phyloP scores from a whole-genome alignment of 2,113 vertebrate species.

The Mixornis gularis region DNA sequence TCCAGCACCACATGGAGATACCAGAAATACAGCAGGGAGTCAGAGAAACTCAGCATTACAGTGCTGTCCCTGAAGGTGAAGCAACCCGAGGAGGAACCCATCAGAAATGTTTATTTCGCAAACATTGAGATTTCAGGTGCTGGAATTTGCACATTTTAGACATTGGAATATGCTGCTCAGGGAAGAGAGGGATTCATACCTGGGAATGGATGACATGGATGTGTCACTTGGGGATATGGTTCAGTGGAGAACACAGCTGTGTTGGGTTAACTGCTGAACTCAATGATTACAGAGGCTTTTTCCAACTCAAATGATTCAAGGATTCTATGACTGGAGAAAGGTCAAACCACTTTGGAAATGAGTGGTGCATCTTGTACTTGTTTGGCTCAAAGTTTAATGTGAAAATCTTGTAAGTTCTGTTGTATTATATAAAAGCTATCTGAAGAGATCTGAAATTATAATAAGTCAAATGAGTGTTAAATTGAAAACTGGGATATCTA shows the following conservation, averaged over 20 bases:
- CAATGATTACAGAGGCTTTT: accelerated
- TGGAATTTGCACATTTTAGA: neutral
- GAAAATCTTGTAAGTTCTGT: neutral
- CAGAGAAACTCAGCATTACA: neutral
- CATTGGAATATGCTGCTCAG: neutral
- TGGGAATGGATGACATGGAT: neutral
- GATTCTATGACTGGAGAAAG: neutral
- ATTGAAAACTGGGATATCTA: neutral
- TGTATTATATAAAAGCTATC: neutral
- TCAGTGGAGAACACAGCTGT: neutral
- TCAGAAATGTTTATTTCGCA: neutral
- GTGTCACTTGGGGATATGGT: too few species aligned
- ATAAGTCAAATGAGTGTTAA: neutral
- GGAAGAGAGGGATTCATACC: neutral
- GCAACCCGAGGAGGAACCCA: neutral
- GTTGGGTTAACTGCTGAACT: neutral
- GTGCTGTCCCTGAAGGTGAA: neutral
- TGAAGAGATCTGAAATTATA: neutral
- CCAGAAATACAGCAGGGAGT: neutral
- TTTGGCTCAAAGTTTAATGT: neutral
- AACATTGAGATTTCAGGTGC: accelerated
- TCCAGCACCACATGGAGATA: neutral
- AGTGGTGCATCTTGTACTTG: neutral
- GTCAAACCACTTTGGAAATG: neutral
- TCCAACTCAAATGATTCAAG: neutral